Evolutionary conservation across 2,113 vertebrate species (phyloP).

Genomic region (Stigmatopora argus): DNA sequence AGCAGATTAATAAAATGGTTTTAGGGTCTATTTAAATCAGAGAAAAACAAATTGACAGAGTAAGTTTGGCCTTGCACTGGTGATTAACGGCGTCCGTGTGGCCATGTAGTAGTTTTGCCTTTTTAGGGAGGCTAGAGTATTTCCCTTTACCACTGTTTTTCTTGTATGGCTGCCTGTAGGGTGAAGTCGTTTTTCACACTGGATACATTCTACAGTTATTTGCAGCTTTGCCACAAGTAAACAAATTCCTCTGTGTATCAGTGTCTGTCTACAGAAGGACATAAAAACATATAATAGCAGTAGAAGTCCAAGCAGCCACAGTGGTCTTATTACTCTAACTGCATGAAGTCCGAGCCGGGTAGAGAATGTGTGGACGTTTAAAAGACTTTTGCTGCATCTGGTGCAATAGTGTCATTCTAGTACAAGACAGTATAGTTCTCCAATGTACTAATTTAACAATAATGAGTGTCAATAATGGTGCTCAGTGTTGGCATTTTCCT

Average conservation of each 20-base stretch:
- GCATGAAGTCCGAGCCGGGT: not conserved
- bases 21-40: conserved; percentile 39
- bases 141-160: conserved; percentile 58
- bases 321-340: not conserved
- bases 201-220: conserved; percentile 68
- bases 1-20: conserved; percentile 45
- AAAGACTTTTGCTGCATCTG: not conserved
- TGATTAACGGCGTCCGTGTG: conserved; percentile 63
- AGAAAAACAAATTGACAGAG: conserved; percentile 48
- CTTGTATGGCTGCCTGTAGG: conserved; percentile 59
- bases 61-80: conserved; percentile 20
- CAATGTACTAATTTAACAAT: not conserved
- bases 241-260: conserved; percentile 67
- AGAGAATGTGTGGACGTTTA: not conserved
- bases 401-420: not conserved
- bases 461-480: not conserved
- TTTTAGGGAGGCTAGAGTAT: conserved; percentile 51
- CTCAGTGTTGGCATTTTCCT: not conserved
- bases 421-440: not conserved
- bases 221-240: conserved; percentile 70
- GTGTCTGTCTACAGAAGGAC: conserved; percentile 38
- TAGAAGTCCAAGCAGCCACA: not conserved
- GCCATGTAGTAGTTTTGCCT: conserved; percentile 50
- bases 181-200: conserved; percentile 55
- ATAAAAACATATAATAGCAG: conserved; percentile 15